Evolutionary conservation across 1,140 invertebrate species (phyloP).

Genomic region (Drosophila cardini): DNA sequence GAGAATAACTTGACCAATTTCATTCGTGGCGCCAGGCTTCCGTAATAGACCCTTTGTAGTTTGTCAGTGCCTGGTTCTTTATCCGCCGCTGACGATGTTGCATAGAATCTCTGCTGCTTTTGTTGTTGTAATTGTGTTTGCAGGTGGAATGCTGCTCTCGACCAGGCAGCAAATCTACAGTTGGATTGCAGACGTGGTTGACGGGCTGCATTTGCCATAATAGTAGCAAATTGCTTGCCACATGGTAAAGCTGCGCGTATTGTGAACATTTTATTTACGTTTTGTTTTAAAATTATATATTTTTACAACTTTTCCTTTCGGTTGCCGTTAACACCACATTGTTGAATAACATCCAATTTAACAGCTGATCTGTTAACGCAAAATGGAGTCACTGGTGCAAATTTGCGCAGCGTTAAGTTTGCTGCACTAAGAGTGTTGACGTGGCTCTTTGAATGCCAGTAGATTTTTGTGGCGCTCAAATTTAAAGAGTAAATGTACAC

Average conservation of each 20-base stretch:
- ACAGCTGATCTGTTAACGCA: slow-evolving; percentile 38
- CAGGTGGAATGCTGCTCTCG: slow-evolving; percentile 18
- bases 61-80: slow-evolving; percentile 19
- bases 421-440: neutral
- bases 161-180: slow-evolving; percentile 19
- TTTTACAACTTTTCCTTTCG: slow-evolving; percentile 5
- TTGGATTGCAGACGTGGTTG: slow-evolving; percentile 23
- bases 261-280: slow-evolving; percentile 47
- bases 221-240: slow-evolving; percentile 35
- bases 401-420: neutral
- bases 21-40: slow-evolving; percentile 88
- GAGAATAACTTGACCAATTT: slow-evolving; percentile 92
- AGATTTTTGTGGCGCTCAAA: neutral
- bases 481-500: neutral
- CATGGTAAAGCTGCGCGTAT: slow-evolving; percentile 49
- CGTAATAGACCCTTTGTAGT: slow-evolving; percentile 87
- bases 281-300: slow-evolving; percentile 17
- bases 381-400: neutral
- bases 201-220: slow-evolving; percentile 16
- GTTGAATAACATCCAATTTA: slow-evolving; percentile 44
- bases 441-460: neutral
- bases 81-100: slow-evolving; percentile 34
- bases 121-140: slow-evolving; percentile 21
- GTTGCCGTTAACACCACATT: slow-evolving; percentile 7
- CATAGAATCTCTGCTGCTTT: slow-evolving; percentile 27